Evolutionary conservation across 2,113 vertebrate genomes (phyloP), one percentile per base, ranked within the genome.

Genomic region (Strix aluco): DNA sequence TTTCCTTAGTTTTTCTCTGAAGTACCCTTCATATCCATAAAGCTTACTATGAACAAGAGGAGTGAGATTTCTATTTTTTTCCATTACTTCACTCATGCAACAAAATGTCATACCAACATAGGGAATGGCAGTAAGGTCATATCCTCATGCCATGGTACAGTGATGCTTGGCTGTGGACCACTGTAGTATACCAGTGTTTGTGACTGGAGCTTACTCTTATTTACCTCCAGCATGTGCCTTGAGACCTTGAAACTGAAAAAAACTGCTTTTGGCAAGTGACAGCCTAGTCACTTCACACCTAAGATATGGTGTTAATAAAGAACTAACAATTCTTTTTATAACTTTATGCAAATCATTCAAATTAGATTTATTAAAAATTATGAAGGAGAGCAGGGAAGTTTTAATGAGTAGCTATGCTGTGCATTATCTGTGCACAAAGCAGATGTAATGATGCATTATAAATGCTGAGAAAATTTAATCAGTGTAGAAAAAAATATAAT

Each of bases 361-460:
- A 98, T 98, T 96, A 96, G 90, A 97, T 98, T 98, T 98, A 98
- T 97, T 98, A 97, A 96, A 91, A 97, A 94, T 92, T 92, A 97
- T 97, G 94, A 97, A 97, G 90, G 86, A 98, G 81, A 97, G 54
- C 87, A 92, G 88, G 66, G 95, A 97, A 92, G 95, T 97, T 98
- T 97, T 97, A 98, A 97, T 95, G 72, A 97, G 89, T 79, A 96
- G 73, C 79, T 97, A 95, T 96, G 90, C 90, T 94, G 82, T 97
- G 86, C 82, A 92, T 96, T 98, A 97, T 98, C 96, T 98, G 96
- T 97, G 97, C 97, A 97, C 95, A 97, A 98, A 97, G 95, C 96
- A 97, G 98, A 98, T 97, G 97, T 98, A 98, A 98, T 98, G 98
- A 98, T 98, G 97, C 97, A 98, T 98, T 98, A 97, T 97, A 97